phyloP scores from a whole-genome alignment of 1,140 invertebrate genomes.

The Cydia amplana region DNA sequence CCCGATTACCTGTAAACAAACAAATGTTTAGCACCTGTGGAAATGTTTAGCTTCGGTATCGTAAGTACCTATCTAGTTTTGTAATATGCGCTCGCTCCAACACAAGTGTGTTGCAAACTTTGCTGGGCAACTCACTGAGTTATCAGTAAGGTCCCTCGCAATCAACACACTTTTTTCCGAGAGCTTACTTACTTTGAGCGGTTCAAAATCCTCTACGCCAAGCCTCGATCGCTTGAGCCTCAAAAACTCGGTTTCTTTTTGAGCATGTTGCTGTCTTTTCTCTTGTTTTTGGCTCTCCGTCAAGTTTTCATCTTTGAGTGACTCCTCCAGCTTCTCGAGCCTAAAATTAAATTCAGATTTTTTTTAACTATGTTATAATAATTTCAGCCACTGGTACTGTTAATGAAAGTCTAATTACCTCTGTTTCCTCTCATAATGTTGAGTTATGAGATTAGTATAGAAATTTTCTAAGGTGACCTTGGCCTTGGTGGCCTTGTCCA shows the following conservation, averaged over 20 bases:
- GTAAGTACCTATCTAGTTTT: neutral
- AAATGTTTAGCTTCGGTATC: neutral
- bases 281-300: conserved; percentile 92
- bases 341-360: conserved; percentile 58
- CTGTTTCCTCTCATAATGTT: conserved; percentile 98
- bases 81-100: neutral
- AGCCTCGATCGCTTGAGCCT: conserved; percentile 96
- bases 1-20: conserved; percentile 86
- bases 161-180: neutral
- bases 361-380: neutral
- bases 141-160: no score
- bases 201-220: conserved; percentile 99
- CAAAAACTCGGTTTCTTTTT: conserved; percentile 99
- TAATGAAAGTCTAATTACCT: conserved; percentile 79
- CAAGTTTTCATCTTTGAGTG: conserved; percentile 94
- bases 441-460: conserved; percentile 98
- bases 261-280: conserved; percentile 95
- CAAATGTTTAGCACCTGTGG: neutral
- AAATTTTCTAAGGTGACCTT: conserved; percentile 99
- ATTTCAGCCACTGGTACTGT: neutral
- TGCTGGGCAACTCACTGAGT: no score
- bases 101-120: no score
- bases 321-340: conserved; percentile 95
- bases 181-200: conserved; percentile 87
- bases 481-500: conserved; percentile 99